A percentile compares a stretch with the other conserved stretches of the same genome.
Conservation (phyloP, 2,113 vertebrate species). For the Ptychochromis oligacanthus region DNA sequence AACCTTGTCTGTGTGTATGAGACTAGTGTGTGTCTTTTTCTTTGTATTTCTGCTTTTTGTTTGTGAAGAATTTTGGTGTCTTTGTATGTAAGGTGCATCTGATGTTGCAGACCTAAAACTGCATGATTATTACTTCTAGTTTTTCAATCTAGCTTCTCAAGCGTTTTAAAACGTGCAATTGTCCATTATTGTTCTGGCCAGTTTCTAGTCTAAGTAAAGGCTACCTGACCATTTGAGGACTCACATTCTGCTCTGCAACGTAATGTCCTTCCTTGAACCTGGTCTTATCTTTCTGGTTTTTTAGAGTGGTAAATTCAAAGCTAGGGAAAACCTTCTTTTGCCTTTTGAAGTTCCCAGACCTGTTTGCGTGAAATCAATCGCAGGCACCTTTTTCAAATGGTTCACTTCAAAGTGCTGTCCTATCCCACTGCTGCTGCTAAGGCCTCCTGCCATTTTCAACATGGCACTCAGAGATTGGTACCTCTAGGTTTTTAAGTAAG, state of each 20-base stretch:
- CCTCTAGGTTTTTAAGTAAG: slow-evolving; percentile 54
- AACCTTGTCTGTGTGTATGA: background rate
- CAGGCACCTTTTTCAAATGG: slow-evolving; percentile 62
- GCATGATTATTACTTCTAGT: background rate
- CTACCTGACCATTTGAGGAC: slow-evolving; percentile 14
- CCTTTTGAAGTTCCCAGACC: slow-evolving; percentile 76
- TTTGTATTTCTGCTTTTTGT: slow-evolving; percentile 11
- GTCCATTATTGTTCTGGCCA: background rate
- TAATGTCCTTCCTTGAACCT: slow-evolving; percentile 62
- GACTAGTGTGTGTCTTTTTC: background rate
- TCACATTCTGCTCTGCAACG: slow-evolving; percentile 22
- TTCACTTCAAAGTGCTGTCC: slow-evolving; percentile 73
- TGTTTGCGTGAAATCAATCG: slow-evolving; percentile 77
- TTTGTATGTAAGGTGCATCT: background rate
- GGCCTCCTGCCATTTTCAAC: slow-evolving; percentile 58
- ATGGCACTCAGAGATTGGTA: slow-evolving; percentile 43
- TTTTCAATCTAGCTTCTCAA: background rate
- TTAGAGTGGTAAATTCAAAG: slow-evolving; percentile 67
- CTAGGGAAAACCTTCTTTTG: slow-evolving; percentile 64
- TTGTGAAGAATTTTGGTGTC: background rate
- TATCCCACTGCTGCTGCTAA: slow-evolving; percentile 51
- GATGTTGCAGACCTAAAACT: background rate
- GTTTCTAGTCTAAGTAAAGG: slow-evolving; percentile 3
- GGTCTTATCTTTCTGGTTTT: slow-evolving; percentile 50
- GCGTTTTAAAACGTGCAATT: background rate